phyloP scores from a whole-genome alignment of 2,888 invertebrate species.

The Megastigmus dorsalis region DNA sequence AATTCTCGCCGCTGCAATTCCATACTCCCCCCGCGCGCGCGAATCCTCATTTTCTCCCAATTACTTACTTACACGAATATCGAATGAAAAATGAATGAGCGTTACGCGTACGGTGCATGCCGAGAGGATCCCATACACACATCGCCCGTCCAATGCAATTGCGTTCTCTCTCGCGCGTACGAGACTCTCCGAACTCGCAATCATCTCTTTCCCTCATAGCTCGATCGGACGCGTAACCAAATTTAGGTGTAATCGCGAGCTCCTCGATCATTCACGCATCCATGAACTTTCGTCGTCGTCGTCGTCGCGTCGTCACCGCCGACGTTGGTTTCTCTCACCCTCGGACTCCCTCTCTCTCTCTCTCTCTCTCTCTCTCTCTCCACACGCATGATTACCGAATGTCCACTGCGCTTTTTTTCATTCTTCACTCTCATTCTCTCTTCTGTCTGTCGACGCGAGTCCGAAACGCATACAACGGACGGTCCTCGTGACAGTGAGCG shows the following conservation, averaged over 20 bases:
- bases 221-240: conserved; percentile 61
- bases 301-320: neutral
- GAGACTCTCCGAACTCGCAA: neutral
- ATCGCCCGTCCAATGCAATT: neutral
- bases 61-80: conserved; percentile 47
- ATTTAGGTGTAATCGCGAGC: conserved; percentile 67
- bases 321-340: conserved; percentile 2
- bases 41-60: conserved; percentile 44
- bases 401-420: conserved; percentile 60
- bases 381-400: conserved; percentile 57
- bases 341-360: conserved; percentile 47
- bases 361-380: no score
- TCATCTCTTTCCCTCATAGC: conserved; percentile 24
- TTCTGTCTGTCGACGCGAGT: no score
- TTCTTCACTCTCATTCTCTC: neutral
- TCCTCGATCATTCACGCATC: conserved; percentile 72
- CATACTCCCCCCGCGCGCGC: neutral
- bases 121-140: neutral
- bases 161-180: no score
- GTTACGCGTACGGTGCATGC: neutral
- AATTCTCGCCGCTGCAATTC: conserved; percentile 13
- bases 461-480: neutral
- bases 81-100: conserved; percentile 32
- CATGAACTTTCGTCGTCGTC: conserved; percentile 55
- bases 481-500: conserved; percentile 46